Evolutionary conservation across 2,888 invertebrate genomes (phyloP).

Genomic region (Harmothoe impar): DNA sequence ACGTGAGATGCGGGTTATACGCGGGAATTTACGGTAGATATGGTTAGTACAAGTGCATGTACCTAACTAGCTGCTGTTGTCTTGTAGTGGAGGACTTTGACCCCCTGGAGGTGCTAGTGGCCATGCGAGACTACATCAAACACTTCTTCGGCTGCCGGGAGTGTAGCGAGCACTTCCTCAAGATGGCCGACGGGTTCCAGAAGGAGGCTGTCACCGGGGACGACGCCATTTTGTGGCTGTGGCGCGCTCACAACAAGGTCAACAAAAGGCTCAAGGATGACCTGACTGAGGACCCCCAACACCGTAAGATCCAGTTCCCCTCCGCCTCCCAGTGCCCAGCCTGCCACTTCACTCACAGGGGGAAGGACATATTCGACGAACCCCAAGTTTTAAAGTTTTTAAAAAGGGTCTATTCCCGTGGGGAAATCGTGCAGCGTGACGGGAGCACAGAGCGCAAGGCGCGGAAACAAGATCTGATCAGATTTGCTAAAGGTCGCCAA

Average conservation of each 20-base stretch:
- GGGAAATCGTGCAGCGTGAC: not conserved
- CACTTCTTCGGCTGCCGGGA: slow-evolving; percentile 96
- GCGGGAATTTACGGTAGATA: no score
- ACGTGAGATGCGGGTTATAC: no score
- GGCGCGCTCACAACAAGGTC: slow-evolving; percentile 95
- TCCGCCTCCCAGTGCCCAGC: slow-evolving; percentile 87
- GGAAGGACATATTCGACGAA: slow-evolving; percentile 41
- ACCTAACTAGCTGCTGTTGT: no score
- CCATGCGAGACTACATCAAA: slow-evolving; percentile 94
- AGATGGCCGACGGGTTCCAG: slow-evolving; percentile 90
- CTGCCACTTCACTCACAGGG: slow-evolving; percentile 72
- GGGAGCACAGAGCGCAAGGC: not conserved
- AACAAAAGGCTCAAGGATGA: slow-evolving; percentile 94
- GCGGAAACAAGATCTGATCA: not conserved
- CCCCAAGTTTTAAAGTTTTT: slow-evolving; percentile 54
- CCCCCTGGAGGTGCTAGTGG: slow-evolving; percentile 87
- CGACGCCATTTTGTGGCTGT: slow-evolving; percentile 91
- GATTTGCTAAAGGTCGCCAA: not conserved
- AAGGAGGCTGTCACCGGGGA: slow-evolving; percentile 75
- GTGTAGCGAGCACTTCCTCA: slow-evolving; percentile 94
- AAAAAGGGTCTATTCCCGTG: not conserved
- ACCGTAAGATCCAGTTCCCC: slow-evolving; percentile 96
- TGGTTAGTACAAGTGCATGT: no score
- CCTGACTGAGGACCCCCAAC: slow-evolving; percentile 92
- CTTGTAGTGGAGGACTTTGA: slow-evolving; percentile 50